A percentile compares a stretch with the other conserved stretches of the same genome.
Conservation (phyloP, 1,140 invertebrate species). For the Caenorhabditis elegans region WBcel235 BX284603.4:4789001-4789500, state of each 20-base stretch:
- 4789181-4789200: neutral
- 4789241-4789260: neutral
- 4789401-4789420: neutral
- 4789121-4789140: neutral
- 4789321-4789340: neutral
- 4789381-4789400: neutral
- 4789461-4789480: too few species aligned
- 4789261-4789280: neutral
- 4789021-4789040: neutral
- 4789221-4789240: neutral
- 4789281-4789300: neutral
- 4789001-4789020: neutral
- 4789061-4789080: neutral
- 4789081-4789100: neutral
- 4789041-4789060: neutral
- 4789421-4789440: neutral
- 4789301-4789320: neutral
- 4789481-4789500: neutral
- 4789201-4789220: neutral
- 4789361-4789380: neutral
- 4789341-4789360: neutral
- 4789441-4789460: too few species aligned
- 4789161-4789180: neutral
- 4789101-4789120: constrained; percentile 5
- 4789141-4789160: neutral